These are phyloP conservation scores for Anisognathus igniventris DNA, from an alignment of 2,797 vertebrate genomes.

Conservation along the genomic window DNA sequence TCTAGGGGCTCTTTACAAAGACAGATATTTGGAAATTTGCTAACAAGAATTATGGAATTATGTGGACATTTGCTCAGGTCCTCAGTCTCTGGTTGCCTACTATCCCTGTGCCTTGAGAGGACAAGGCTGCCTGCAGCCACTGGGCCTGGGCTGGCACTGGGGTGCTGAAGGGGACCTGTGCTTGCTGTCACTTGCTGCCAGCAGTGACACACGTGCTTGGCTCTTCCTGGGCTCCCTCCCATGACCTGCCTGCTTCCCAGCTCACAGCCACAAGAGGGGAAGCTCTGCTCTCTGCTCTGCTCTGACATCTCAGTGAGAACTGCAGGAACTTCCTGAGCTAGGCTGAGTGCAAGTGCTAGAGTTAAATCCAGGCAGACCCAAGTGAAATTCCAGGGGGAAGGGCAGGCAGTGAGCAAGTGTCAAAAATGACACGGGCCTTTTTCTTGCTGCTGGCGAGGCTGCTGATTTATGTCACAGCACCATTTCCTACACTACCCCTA, in stretches of 20 bases:
- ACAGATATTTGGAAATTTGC: neutral
- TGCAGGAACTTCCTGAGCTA: neutral
- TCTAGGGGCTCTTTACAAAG: neutral
- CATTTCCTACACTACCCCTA: neutral
- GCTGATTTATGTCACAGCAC: neutral
- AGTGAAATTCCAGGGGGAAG: neutral
- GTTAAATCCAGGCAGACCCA: neutral
- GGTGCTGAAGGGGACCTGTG: neutral
- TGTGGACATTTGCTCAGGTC: neutral
- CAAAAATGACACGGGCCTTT: neutral
- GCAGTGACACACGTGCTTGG: accelerated
- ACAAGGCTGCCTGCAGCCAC: neutral
- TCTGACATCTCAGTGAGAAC: neutral
- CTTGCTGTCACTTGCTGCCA: neutral
- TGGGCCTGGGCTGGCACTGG: neutral
- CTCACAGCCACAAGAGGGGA: neutral
- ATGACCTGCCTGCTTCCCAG: accelerated
- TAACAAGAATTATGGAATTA: neutral
- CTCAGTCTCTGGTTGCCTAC: neutral
- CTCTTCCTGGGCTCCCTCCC: neutral
- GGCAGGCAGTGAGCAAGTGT: neutral
- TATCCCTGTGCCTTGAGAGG: neutral
- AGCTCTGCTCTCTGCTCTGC: neutral
- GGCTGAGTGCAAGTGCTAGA: neutral
- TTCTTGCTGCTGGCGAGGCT: neutral